phyloP scores from a whole-genome alignment of 2,797 vertebrate species.

The Octomys mimax region DNA sequence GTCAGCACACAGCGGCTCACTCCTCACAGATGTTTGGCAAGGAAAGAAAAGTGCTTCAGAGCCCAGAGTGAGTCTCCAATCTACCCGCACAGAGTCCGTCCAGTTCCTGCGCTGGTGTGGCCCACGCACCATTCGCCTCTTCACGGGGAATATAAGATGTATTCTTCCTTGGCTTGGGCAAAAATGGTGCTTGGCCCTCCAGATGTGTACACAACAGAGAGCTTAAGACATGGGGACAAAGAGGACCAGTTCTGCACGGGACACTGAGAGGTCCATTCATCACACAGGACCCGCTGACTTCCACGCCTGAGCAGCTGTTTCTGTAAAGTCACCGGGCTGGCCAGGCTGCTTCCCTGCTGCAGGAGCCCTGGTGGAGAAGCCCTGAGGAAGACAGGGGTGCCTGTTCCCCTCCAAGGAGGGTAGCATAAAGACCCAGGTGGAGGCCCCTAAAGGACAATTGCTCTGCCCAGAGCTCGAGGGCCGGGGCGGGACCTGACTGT shows the following conservation, averaged over 20 bases:
- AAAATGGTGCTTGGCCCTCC: conserved; percentile 76
- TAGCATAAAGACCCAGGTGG: background rate
- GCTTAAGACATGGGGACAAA: conserved; percentile 83
- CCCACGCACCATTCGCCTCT: conserved; percentile 68
- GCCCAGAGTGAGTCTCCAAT: background rate
- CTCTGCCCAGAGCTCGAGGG: background rate
- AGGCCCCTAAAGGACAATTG: background rate
- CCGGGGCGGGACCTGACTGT: background rate
- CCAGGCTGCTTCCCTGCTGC: conserved; percentile 58
- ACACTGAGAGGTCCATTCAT: conserved; percentile 83
- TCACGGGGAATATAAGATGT: conserved; percentile 71
- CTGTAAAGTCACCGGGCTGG: conserved; percentile 75
- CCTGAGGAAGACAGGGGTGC: conserved; percentile 23
- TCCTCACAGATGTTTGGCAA: conserved; percentile 66
- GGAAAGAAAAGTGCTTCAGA: conserved; percentile 55
- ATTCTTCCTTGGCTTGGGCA: conserved; percentile 77
- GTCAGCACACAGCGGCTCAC: conserved; percentile 54
- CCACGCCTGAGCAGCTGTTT: conserved; percentile 69
- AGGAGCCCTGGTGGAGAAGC: background rate
- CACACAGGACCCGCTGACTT: conserved; percentile 77
- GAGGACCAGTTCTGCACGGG: conserved; percentile 76
- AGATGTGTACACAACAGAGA: conserved; percentile 87
- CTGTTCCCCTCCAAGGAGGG: conserved; percentile 19
- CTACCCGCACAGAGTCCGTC: conserved; percentile 68
- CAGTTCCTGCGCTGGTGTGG: conserved; percentile 59